Evolutionary conservation across 2,797 vertebrate species (phyloP).

Genomic region (Argyrosomus regius): DNA sequence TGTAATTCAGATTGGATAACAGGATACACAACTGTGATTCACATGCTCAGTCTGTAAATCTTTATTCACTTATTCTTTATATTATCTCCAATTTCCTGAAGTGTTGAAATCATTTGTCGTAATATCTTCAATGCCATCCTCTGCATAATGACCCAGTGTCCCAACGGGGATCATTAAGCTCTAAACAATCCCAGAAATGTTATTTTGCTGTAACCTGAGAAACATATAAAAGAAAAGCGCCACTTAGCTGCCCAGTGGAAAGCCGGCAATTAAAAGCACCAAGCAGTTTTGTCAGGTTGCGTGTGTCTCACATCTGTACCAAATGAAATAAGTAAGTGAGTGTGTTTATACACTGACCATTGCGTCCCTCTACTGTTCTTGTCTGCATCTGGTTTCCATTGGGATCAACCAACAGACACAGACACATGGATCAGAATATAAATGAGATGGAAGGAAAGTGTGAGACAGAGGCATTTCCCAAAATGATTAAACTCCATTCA

Average conservation of each 20-base stretch:
- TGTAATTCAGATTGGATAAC: constrained; percentile 36
- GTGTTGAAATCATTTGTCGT: constrained; percentile 18
- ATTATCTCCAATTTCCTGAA: constrained; percentile 22
- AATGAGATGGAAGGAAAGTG: constrained; percentile 48
- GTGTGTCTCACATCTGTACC: constrained; percentile 25
- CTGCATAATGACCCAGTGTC: constrained; percentile 25
- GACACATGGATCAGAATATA: constrained; percentile 56
- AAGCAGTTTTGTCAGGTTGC: constrained; percentile 20
- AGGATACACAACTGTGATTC: neutral
- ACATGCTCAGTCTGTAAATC: constrained; percentile 14
- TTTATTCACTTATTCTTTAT: constrained; percentile 20
- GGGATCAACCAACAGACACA: constrained; percentile 47
- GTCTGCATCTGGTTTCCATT: constrained; percentile 52
- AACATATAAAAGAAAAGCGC: constrained; percentile 6
- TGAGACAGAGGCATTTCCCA: constrained; percentile 64
- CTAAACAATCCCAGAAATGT: constrained; percentile 33
- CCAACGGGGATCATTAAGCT: constrained; percentile 46
- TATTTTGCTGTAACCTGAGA: constrained; percentile 26
- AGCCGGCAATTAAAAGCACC: constrained; percentile 15
- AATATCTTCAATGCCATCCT: constrained; percentile 20
- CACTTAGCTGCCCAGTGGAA: neutral
- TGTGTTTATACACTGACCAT: constrained; percentile 9
- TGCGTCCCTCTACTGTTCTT: constrained; percentile 45
- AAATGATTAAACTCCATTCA: constrained; percentile 75
- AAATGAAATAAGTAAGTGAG: constrained; percentile 38